Conservation (phyloP, 2,888 invertebrate species). For the Cylindroiulus punctatus region DNA sequence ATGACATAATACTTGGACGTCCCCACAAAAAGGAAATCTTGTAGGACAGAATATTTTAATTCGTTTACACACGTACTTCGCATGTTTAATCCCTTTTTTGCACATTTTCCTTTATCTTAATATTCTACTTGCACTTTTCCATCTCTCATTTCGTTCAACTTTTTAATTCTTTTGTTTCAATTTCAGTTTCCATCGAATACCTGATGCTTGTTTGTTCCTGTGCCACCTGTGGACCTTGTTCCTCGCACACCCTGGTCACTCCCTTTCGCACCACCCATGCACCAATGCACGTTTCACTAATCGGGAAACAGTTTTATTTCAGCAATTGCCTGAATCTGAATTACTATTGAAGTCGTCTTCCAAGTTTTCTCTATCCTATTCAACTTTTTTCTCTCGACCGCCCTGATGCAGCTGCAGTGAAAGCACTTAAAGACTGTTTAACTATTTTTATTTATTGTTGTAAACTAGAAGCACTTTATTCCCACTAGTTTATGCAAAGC, state of each 20-base stretch:
- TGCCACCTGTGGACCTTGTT: slow-evolving; percentile 6
- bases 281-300: background rate
- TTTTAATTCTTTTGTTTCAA: slow-evolving; percentile 19
- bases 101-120: background rate
- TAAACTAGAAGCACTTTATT: background rate
- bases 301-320: background rate
- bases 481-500: background rate
- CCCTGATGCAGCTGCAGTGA: background rate
- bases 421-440: background rate
- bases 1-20: too few relatives aligned
- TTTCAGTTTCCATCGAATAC: slow-evolving; percentile 37
- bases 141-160: background rate
- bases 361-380: background rate
- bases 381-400: background rate
- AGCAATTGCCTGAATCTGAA: slow-evolving; percentile 10
- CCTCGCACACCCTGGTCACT: slow-evolving; percentile 18
- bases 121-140: background rate
- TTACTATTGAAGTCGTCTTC: slow-evolving; percentile 1
- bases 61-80: background rate
- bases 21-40: too few relatives aligned
- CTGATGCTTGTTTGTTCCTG: slow-evolving; percentile 28
- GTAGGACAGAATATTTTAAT: too few relatives aligned
- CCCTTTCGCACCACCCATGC: background rate
- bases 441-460: background rate
- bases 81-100: background rate